Evolutionary conservation across 1,140 invertebrate genomes (phyloP), one percentile per base, ranked within the genome.

Genomic region (Pogonus chalceus): DNA sequence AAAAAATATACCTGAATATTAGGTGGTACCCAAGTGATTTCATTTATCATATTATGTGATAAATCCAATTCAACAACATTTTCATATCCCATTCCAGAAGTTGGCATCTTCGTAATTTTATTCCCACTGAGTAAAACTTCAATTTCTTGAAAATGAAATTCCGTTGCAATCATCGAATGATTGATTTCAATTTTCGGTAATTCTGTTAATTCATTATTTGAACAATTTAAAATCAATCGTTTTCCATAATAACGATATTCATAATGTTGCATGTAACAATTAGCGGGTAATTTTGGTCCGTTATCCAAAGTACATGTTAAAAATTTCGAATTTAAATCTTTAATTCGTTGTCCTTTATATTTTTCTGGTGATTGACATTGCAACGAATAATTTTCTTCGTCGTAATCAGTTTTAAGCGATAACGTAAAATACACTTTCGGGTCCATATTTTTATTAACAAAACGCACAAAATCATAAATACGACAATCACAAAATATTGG

Each of bases 11-110:
- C 63, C 60, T 60, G 10, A 7, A 63, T 46, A 10, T 56, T 35
- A 9, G 22, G 24, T 10, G 62, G 62, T 12, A 62, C 31, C 61
- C 61, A 64, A 1, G 49, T 35, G 10, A 64, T 18, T 12, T 51
- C 37, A 1, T 39, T 18, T 12, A 64, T 50, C 18, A 12, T 9
- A 51, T 54, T 26, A 14, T 48, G 1, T 2, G 20, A 48, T 4
- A 23, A 12, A 39, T 20, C 22, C 16, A 23, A 1, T 1, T 35
- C 10, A 1, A 16, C 16, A 23, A 51, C 16, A 26, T 10, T 39
- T n/a, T 53, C 4, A 51, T 53, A 56, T n/a, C 31, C 49, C n/a
- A 51, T 48, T 18, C 12, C 47, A 22, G 18, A 14, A 3, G 22
- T 39, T 2, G 55, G 37, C 20, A 31, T 35, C 23, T 24, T 26